Percentiles rank a stretch among this genome's conserved stretches.
These are phyloP conservation scores for Trachelus stipa DNA, from an alignment of 2,888 invertebrate genomes.

Conservation along the genomic window DNA sequence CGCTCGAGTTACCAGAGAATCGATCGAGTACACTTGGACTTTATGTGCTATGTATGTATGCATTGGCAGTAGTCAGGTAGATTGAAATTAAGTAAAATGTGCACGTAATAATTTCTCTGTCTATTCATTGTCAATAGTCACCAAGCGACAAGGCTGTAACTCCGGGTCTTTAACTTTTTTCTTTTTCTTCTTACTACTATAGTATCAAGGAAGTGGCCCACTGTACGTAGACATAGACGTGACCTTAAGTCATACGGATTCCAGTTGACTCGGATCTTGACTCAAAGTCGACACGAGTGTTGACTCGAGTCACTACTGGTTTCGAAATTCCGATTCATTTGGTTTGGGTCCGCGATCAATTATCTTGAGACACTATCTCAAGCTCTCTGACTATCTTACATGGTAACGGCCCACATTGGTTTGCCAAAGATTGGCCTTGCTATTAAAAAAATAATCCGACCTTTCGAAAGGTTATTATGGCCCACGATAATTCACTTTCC, in stretches of 20 bases:
- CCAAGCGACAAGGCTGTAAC: not conserved
- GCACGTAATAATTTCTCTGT: not conserved
- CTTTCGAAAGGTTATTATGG: not conserved
- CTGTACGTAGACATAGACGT: not conserved
- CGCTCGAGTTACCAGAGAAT: not conserved
- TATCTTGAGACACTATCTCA: not conserved
- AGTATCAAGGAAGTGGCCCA: not conserved
- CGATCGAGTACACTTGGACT: not conserved
- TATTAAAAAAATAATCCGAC: not conserved
- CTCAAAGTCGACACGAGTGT: not conserved
- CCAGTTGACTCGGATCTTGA: not conserved
- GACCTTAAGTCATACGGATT: not conserved
- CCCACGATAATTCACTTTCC: not conserved
- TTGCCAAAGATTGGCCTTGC: not conserved
- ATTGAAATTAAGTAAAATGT: not conserved
- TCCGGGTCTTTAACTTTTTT: not conserved
- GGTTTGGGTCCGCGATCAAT: not conserved
- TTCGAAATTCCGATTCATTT: not conserved
- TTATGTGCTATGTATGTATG: not conserved
- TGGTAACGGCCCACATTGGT: not conserved
- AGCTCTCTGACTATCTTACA: not conserved
- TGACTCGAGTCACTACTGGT: not conserved
- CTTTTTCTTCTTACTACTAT: not conserved
- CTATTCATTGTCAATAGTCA: not conserved
- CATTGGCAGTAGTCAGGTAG: not conserved